These are phyloP conservation scores for Nycticebus coucang DNA, from an alignment of 2,113 vertebrate genomes.

Conservation along the genomic window DNA sequence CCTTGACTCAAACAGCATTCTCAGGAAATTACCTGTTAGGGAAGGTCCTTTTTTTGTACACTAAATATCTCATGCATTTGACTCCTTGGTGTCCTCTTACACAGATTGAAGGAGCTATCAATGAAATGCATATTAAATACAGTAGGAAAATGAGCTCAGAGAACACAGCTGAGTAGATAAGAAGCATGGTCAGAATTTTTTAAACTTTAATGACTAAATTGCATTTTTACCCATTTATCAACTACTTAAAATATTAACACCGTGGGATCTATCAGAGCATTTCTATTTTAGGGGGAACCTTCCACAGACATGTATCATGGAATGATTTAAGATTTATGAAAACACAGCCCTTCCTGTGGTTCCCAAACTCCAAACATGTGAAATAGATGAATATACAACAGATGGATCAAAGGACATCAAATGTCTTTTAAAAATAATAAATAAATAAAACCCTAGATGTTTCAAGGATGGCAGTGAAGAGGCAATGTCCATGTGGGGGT, in stretches of 20 bases:
- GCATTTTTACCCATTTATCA: slow-evolving; percentile 71
- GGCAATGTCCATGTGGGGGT: background rate
- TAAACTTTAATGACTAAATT: slow-evolving; percentile 64
- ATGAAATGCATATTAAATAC: background rate
- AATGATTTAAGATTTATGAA: slow-evolving; percentile 81
- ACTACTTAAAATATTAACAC: slow-evolving; percentile 75
- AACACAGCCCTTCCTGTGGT: slow-evolving; percentile 55
- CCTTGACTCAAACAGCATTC: background rate
- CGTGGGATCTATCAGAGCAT: slow-evolving; percentile 70
- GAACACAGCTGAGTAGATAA: slow-evolving; percentile 15
- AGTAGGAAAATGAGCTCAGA: slow-evolving; percentile 50
- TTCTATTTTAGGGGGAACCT: slow-evolving; percentile 74
- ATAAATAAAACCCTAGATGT: background rate
- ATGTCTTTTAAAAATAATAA: background rate
- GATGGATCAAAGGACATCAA: background rate
- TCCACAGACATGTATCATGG: slow-evolving; percentile 61
- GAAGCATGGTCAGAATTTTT: slow-evolving; percentile 25
- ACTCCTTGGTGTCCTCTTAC: background rate
- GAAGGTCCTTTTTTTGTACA: background rate
- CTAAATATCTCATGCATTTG: background rate
- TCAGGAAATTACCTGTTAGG: slow-evolving; percentile 11
- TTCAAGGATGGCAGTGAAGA: background rate
- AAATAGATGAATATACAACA: background rate
- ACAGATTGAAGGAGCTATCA: slow-evolving; percentile 9
- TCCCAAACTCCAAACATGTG: background rate